Evolutionary conservation across 2,113 vertebrate genomes (phyloP), one percentile per base, ranked within the genome.

Genomic region (Sapayoa aenigma): DNA sequence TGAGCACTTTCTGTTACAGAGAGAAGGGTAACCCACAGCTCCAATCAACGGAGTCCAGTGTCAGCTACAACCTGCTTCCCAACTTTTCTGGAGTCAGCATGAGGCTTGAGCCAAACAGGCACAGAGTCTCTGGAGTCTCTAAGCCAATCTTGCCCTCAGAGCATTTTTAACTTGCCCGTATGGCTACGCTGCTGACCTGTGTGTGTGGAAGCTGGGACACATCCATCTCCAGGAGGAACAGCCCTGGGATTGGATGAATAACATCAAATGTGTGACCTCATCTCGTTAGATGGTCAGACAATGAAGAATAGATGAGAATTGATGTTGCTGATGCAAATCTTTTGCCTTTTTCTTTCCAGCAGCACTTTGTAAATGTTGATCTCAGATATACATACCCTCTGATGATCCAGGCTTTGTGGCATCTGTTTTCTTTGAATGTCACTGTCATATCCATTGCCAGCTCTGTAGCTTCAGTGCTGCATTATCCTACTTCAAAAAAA

Each of bases 391-490:
- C 55, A 19, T 30, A 46, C 2, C 4, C 41, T 65, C 69, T 50
- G 52, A 72, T 42, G 71, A 91, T 58, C 41, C 50, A 68, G 33
- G 66, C 58, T 73, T 80, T 67, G 77, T 76, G 73, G 42, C 87
- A 66, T 60, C 80, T 95, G 84, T 49, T 89, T 82, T 41, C 68
- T 87, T 75, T 82, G 90, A 89, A 87, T 90, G 78, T 85, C 78
- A 55, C 50, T 74, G 69, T 74, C 78, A 21, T 41, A 84, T 37
- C 73, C 50, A 22, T 2, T 78, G 74, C 82, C 60, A 87, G 74
- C 73, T 68, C 20, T 84, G 28, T 16, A 30, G 60, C 47, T 76
- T 46, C 67, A 60, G 22, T 52, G 53, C 79, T 37, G 58, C 67
- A 27, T 47, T 68, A 76, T 37, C 63, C 41, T 41, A 20, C 72